Base-by-base conservation (phyloP, 2,888 invertebrate species). In the Zeuzera pyrina region DNA sequence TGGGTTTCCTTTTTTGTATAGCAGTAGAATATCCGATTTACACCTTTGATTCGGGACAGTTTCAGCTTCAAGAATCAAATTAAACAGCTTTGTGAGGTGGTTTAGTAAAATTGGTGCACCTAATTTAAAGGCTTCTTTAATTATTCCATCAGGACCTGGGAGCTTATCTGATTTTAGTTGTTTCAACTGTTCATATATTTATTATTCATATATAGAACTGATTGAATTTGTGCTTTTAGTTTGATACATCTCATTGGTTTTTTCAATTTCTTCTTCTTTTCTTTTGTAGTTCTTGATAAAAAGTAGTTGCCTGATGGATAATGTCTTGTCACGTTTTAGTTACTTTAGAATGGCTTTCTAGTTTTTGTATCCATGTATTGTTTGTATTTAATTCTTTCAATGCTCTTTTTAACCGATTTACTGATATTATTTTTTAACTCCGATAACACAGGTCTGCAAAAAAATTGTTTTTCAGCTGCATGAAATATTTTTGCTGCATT, bases 321-420 rank as follows among this genome's bases (percentile, higher is more conserved):
- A 19, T 19, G 5, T 19, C 19, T 19, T 19, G 19, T 19, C 19
- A 6, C 8, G 24, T 24, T 24, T 11, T 24, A 13, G 29, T 35
- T 29, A 19, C 29, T 15, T 30, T 34, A 30, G 13, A 11, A 26
- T 34, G 25, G n/a, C 11, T 11, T 29, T 26, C 15, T 29, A 35
- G 12, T 32, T 32, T 32, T 32, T 19, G 35, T 29, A 35, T 32
- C 35, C 31, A 35, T 10, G 16, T 31, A 29, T 35, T 35, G 7
- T 15, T 24, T 23, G 29, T n/a, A 25, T 10, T 28, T 32, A n/a
- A 32, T 15, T 31, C 19, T 27, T 35, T 31, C 11, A 31, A 31
- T 31, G 35, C 35, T 31, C 13, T 35, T 12, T 35, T 31, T 31
- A 30, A n/a, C n/a, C n/a, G n/a, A n/a, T n/a, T n/a, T n/a, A n/a